These are phyloP conservation scores for Lucinisca nassula DNA, from an alignment of 2,888 invertebrate species.

Conservation along the genomic window DNA sequence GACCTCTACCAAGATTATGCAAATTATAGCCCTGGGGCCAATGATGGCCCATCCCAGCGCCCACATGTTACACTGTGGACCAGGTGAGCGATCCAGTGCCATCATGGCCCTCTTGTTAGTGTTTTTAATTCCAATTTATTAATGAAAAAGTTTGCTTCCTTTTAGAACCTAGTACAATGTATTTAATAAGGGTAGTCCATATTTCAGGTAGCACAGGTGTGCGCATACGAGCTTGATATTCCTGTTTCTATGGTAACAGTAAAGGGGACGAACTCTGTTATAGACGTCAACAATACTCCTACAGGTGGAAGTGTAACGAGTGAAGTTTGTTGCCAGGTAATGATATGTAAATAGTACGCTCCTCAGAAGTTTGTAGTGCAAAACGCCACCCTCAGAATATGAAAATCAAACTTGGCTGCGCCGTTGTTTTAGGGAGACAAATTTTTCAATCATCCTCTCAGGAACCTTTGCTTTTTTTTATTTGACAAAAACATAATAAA, in stretches of 20 bases:
- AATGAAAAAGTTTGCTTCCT: too few species aligned
- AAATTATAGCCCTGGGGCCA: too few species aligned
- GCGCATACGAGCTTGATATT: conserved; percentile 92
- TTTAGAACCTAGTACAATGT: too few species aligned
- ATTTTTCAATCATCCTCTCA: neutral
- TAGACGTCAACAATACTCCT: conserved; percentile 90
- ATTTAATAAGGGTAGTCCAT: neutral
- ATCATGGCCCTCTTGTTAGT: too few species aligned
- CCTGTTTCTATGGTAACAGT: conserved; percentile 91
- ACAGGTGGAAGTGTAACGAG: conserved; percentile 91
- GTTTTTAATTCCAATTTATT: too few species aligned
- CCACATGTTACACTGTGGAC: too few species aligned
- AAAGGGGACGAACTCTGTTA: conserved; percentile 91
- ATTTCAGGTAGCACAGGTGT: conserved; percentile 89
- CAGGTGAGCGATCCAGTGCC: too few species aligned
- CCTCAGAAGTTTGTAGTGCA: neutral
- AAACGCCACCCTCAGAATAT: too few species aligned
- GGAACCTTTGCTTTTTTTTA: neutral
- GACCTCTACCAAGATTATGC: too few species aligned
- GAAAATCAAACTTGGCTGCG: too few species aligned
- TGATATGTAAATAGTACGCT: neutral
- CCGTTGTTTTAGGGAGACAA: too few species aligned
- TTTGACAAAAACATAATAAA: neutral
- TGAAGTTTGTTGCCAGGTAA: conserved; percentile 89
- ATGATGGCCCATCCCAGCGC: too few species aligned